Evolutionary conservation across 2,113 vertebrate genomes (phyloP).

Genomic region (Neolamprologus ventralis): DNA sequence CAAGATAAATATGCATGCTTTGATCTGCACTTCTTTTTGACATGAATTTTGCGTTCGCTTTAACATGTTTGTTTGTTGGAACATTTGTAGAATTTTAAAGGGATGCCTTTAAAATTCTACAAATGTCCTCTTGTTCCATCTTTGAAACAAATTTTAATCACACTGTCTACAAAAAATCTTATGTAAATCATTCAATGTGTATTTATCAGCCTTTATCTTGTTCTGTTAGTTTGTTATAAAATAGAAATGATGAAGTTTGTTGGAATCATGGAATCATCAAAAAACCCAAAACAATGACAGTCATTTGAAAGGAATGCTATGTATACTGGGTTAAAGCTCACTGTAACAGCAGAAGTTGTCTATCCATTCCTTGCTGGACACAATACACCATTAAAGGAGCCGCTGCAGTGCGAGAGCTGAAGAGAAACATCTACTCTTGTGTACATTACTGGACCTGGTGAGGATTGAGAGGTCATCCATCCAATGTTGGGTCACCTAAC

Average conservation of each 20-base stretch:
- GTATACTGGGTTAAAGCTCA: neutral
- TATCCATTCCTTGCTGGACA: neutral
- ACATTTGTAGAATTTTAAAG: neutral
- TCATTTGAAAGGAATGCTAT: neutral
- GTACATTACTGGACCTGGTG: constrained; percentile 32
- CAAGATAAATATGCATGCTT: neutral
- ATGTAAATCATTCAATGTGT: neutral
- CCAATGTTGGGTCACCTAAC: constrained; percentile 38
- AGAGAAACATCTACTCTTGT: constrained; percentile 31
- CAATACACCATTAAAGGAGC: constrained; percentile 21
- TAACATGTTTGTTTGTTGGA: neutral
- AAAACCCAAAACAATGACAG: neutral
- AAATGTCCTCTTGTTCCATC: neutral
- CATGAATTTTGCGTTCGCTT: neutral
- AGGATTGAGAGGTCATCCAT: constrained; percentile 50
- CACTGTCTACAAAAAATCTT: neutral
- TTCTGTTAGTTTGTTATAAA: neutral
- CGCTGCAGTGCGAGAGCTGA: neutral
- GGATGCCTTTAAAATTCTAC: neutral
- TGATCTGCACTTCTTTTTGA: neutral
- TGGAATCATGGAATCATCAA: neutral
- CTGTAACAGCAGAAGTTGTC: neutral
- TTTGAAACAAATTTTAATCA: neutral
- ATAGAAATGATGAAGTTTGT: neutral
- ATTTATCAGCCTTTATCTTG: neutral